phyloP scores from a whole-genome alignment of 2,888 invertebrate genomes.

The Andrena hattorfiana region DNA sequence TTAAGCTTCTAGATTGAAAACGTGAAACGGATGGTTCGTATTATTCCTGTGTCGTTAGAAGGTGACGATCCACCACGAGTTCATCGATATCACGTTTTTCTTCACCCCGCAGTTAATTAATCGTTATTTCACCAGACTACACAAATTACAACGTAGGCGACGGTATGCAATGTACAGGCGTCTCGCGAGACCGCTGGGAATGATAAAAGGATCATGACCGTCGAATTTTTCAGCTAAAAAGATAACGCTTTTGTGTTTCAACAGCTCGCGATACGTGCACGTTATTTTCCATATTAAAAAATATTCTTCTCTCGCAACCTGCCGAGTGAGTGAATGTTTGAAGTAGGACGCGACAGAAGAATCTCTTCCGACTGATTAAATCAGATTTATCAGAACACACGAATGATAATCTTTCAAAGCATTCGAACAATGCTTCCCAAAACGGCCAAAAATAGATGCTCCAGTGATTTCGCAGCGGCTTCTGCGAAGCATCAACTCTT shows the following conservation, averaged over 20 bases:
- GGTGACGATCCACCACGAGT: slow-evolving; percentile 14
- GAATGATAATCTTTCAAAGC: too few relatives aligned
- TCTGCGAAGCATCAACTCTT: too few relatives aligned
- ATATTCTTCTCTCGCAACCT: not conserved
- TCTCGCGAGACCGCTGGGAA: slow-evolving; percentile 17
- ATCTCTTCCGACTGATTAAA: too few relatives aligned
- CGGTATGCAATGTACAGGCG: slow-evolving; percentile 12
- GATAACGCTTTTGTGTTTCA: slow-evolving; percentile 28
- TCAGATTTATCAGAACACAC: too few relatives aligned
- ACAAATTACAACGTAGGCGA: not conserved
- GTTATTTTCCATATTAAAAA: not conserved
- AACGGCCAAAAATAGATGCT: too few relatives aligned
- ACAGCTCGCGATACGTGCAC: not conserved
- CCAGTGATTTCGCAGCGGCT: too few relatives aligned
- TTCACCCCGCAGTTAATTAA: slow-evolving; percentile 44
- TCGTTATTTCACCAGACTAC: not conserved
- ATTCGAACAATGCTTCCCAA: too few relatives aligned
- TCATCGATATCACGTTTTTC: slow-evolving; percentile 42
- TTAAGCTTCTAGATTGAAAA: too few relatives aligned
- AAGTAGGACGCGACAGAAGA: not conserved
- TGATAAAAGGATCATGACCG: slow-evolving; percentile 57
- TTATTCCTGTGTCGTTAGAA: slow-evolving; percentile 18
- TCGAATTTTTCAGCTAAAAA: slow-evolving; percentile 35
- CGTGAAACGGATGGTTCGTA: not conserved
- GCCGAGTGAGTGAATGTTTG: not conserved